Evolutionary conservation across 1,140 invertebrate species (phyloP), one percentile per base, ranked within the genome.

Genomic region (Macrotrachela quadricornifera): DNA sequence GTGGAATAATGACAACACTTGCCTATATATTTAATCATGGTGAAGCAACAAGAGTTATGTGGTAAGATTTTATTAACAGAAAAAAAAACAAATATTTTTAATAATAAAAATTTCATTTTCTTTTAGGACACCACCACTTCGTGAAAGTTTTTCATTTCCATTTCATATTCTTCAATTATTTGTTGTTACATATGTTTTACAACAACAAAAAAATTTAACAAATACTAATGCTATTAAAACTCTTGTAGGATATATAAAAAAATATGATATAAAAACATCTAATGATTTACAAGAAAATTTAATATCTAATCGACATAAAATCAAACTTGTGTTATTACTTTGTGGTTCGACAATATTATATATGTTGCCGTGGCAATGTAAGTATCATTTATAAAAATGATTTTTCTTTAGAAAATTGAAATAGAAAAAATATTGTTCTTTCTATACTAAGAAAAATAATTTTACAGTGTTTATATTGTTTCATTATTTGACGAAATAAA

Each of bases 71-170:
- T 30, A 30, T 30, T 4, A 4, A 30, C 8, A 30, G 21, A 30
- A 30, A 30, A 8, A 2, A 30, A 30, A 30, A 30, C n/a, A n/a
- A n/a, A n/a, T n/a, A n/a, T n/a, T n/a, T n/a, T n/a, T n/a, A n/a
- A n/a, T n/a, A n/a, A n/a, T n/a, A n/a, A n/a, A n/a, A n/a, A n/a
- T 30, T 30, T 30, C 8, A 8, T 4, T 30, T 30, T 2, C 2
- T 30, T 30, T 8, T 30, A 30, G 21, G 21, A 79, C 82, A 0
- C 81, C 82, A 1, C 82, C 83, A 10, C 68, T 85, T 49, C 66
- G 83, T 53, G 83, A 87, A 69, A 83, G 78, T 59, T 81, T 84
- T 65, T 81, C 78, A 1, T 82, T 79, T 62, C 83, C 83, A 1
- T 71, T 77, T 50, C 67, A 76, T 56, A 59, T 78, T 8, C 50